Conservation (phyloP, 1,140 invertebrate species). For the Macrobrachium nipponense region DNA sequence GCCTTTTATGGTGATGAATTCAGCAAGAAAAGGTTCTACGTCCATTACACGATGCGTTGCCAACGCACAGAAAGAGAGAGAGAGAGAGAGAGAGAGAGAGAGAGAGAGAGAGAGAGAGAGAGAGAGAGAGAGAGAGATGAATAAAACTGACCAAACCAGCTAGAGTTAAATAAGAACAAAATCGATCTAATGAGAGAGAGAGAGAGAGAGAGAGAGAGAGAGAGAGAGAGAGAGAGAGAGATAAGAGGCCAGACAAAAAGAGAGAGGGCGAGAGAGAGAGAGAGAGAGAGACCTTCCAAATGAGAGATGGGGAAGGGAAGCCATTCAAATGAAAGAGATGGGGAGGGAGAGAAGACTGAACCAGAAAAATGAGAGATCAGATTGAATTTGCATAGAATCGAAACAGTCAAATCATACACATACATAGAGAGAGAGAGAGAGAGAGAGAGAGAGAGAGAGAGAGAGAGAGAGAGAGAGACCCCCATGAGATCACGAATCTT, state of each 20-base stretch:
- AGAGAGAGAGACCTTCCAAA: no score
- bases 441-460: neutral
- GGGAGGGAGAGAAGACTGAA: neutral
- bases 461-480: neutral
- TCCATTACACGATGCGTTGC: no score
- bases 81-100: neutral
- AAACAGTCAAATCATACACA: no score
- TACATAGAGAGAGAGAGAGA: no score
- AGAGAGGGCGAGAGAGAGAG: no score
- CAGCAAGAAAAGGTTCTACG: no score
- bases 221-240: neutral
- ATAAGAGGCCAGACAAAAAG: neutral
- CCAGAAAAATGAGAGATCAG: no score
- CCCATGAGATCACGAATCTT: neutral
- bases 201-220: neutral
- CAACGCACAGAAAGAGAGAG: no score
- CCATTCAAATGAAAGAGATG: neutral
- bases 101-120: conserved; percentile 26
- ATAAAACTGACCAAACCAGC: no score
- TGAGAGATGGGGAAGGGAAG: neutral
- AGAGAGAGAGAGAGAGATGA: conserved; percentile 23
- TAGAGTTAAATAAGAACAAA: neutral
- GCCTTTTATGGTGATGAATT: no score
- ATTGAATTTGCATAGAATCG: no score
- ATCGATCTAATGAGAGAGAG: neutral